Evolutionary conservation across 2,888 invertebrate genomes (phyloP).

Genomic region (Colletes collaris): DNA sequence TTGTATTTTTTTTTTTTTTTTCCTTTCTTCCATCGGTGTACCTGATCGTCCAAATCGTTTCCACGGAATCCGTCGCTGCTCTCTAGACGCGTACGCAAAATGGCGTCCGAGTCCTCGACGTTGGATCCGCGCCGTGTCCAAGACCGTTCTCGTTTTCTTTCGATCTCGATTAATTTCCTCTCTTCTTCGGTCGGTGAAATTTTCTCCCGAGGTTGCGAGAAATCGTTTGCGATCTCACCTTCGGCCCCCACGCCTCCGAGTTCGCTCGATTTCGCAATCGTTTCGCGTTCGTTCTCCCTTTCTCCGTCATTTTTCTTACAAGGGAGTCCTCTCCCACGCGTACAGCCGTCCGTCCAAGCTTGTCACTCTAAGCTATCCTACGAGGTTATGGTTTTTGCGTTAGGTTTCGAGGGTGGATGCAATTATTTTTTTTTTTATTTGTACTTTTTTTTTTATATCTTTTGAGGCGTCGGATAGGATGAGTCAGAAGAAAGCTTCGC

Average conservation of each 20-base stretch:
- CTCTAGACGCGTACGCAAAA: slow-evolving; percentile 2
- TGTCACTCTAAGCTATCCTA: slow-evolving; percentile 80
- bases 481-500: slow-evolving; percentile 62
- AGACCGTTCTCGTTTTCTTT: slow-evolving; percentile 5
- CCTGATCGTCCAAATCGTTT: not conserved
- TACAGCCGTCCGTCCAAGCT: slow-evolving; percentile 73
- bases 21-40: not conserved
- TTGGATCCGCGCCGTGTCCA: not conserved
- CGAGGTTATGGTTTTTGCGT: slow-evolving; percentile 67
- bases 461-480: slow-evolving; percentile 33
- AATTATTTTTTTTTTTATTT: not conserved
- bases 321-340: slow-evolving; percentile 71
- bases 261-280: slow-evolving; percentile 25
- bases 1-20: not conserved
- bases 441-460: not conserved
- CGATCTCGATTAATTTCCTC: slow-evolving; percentile 30
- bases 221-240: slow-evolving; percentile 41
- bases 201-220: slow-evolving; percentile 50
- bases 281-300: slow-evolving; percentile 1
- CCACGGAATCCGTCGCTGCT: not conserved
- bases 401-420: slow-evolving; percentile 38
- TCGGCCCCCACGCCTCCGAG: slow-evolving; percentile 51
- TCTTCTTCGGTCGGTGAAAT: slow-evolving; percentile 29
- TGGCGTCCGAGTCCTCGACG: slow-evolving; percentile 17
- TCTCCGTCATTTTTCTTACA: slow-evolving; percentile 42